Conservation (phyloP, 2,797 vertebrate species). For the Parauchenoglanis punctatus region DNA sequence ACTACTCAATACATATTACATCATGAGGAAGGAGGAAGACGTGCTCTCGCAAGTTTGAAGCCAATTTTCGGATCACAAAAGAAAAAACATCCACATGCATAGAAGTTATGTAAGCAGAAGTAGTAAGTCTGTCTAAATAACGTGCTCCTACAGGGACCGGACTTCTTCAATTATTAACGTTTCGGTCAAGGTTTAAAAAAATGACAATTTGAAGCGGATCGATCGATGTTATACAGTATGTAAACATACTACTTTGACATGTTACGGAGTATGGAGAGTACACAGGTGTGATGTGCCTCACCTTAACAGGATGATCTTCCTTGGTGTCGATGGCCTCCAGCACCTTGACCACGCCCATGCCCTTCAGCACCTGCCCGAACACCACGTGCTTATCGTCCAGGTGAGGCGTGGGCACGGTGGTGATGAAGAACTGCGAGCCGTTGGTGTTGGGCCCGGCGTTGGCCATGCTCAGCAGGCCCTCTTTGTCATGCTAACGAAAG, state of each 20-base stretch:
- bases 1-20: not conserved
- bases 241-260: not conserved
- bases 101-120: too few species aligned
- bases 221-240: not conserved
- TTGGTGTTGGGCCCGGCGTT: slow-evolving; percentile 92
- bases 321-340: slow-evolving; percentile 86
- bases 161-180: not conserved
- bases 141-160: not conserved
- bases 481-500: slow-evolving; percentile 82
- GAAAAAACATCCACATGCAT: too few species aligned
- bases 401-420: slow-evolving; percentile 89
- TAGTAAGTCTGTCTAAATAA: not conserved
- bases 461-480: slow-evolving; percentile 93
- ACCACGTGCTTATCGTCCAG: slow-evolving; percentile 93
- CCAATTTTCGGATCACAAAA: not conserved
- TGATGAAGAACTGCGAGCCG: slow-evolving; percentile 97
- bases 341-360: slow-evolving; percentile 86
- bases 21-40: not conserved
- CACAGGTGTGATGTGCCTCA: slow-evolving; percentile 59
- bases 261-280: not conserved
- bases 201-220: not conserved
- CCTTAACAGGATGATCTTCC: slow-evolving; percentile 86
- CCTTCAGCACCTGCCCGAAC: slow-evolving; percentile 92
- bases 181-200: not conserved
- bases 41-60: not conserved